Evolutionary conservation across 2,888 invertebrate genomes (phyloP), one percentile per base, ranked within the genome.

Genomic region (Sthenelais limicola): DNA sequence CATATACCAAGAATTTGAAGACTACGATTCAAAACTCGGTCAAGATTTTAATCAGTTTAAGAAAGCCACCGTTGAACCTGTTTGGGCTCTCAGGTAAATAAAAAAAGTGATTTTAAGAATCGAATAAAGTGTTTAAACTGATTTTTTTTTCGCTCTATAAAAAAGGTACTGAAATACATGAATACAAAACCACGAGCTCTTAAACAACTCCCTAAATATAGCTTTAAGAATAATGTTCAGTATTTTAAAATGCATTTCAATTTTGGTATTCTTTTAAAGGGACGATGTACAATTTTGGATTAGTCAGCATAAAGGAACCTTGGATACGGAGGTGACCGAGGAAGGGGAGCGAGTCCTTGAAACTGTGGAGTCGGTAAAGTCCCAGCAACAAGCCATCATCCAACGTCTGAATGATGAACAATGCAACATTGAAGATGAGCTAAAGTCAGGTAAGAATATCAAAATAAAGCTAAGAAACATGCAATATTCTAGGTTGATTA

Each of bases 271-370:
- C 9, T 21, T 52, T 68, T 30, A n/a, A 75, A 86, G 86, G 69
- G 85, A 86, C 72, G 86, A 87, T 74, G 77, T 87, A 30, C 78
- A 82, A 71, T 84, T 80, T 74, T 86, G 85, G 86, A 69, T 87
- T 66, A 76, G 77, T 15, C 83, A 86, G 72, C 82, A 84, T 72
- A 74, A 81, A 30, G 52, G 28, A 47, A 21, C 24, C 21, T 7
- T 56, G 33, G 47, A 49, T 32, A 52, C 33, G 0, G 71, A 30
- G 73, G 79, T 79, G 9, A 82, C 82, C 43, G 77, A 81, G 24
- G 76, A 82, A 24, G 83, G 82, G 3, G 79, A 80, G 5, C 82
- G 81, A 0, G 83, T 86, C 28, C 75, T 75, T 33, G 73, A 74
- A 3, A 83, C 81, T 0, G 76, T 85, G 5, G 76, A 77, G 21